Conservation (phyloP, 2,888 invertebrate species). For the Drosophila picticornis region DNA sequence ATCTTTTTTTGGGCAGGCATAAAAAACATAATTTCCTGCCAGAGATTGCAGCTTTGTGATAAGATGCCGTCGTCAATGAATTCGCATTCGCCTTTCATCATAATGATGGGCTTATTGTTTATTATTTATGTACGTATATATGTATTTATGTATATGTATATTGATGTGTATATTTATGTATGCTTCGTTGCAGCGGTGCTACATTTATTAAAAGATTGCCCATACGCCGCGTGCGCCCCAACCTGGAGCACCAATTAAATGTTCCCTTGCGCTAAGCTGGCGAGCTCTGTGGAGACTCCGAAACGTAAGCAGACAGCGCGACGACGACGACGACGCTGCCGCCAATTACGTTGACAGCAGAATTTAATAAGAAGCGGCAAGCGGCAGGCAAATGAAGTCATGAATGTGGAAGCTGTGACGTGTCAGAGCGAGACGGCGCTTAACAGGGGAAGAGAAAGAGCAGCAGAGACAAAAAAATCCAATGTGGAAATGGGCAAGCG, state of each 20-base stretch:
- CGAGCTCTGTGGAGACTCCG: slow-evolving; percentile 28
- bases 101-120: slow-evolving; percentile 81
- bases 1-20: slow-evolving; percentile 39
- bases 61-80: slow-evolving; percentile 49
- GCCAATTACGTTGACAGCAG: slow-evolving; percentile 78
- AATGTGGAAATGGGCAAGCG: slow-evolving; percentile 67
- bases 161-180: slow-evolving; percentile 22
- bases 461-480: slow-evolving; percentile 30
- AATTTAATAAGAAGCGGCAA: slow-evolving; percentile 73
- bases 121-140: slow-evolving; percentile 39
- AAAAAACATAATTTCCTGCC: slow-evolving; percentile 83
- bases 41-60: slow-evolving; percentile 71
- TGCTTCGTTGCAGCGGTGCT: slow-evolving; percentile 14
- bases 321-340: slow-evolving; percentile 60
- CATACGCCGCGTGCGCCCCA: slow-evolving; percentile 62
- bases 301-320: slow-evolving; percentile 52
- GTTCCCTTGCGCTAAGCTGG: slow-evolving; percentile 41
- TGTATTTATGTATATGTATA: slow-evolving; percentile 11
- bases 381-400: slow-evolving; percentile 72
- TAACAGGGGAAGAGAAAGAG: slow-evolving; percentile 16
- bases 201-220: slow-evolving; percentile 62
- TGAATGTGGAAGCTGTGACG: slow-evolving; percentile 69
- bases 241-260: slow-evolving; percentile 74
- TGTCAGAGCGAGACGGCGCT: slow-evolving; percentile 65
- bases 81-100: slow-evolving; percentile 57